phyloP scores from a whole-genome alignment of 2,113 vertebrate species.

The Acrocephalus kingi region DNA sequence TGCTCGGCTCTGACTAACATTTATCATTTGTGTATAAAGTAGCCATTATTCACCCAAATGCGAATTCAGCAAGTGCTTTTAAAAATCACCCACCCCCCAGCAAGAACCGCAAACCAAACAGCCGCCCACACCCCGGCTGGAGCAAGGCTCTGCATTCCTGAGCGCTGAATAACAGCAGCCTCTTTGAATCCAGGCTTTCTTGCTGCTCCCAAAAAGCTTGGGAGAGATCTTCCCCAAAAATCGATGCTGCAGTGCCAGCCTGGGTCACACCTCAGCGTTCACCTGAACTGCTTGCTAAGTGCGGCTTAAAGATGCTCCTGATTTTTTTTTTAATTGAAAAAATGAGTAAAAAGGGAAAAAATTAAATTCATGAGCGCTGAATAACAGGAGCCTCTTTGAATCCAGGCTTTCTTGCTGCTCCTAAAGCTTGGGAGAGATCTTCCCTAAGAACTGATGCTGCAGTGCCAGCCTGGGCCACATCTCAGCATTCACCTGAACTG shows the following conservation, averaged over 20 bases:
- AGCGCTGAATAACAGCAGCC: slow-evolving; percentile 66
- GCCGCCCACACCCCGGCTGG: slow-evolving; percentile 74
- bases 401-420: background rate
- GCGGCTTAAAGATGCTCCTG: background rate
- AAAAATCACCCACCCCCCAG: slow-evolving; percentile 70
- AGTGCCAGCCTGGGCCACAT: background rate
- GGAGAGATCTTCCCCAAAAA: background rate
- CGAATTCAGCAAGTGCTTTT: slow-evolving; percentile 72
- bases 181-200: background rate
- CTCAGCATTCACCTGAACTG: fast-evolving
- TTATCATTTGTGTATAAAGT: slow-evolving; percentile 71
- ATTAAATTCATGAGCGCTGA: slow-evolving; percentile 73
- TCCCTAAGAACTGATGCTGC: background rate
- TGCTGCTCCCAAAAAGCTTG: background rate
- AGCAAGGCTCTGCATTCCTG: slow-evolving; percentile 75
- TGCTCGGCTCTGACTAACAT: slow-evolving; percentile 63
- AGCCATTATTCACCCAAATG: slow-evolving; percentile 77
- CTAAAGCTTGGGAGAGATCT: background rate
- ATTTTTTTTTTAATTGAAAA: no score
- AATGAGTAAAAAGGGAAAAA: background rate
- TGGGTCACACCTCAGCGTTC: background rate
- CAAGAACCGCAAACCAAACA: slow-evolving; percentile 78
- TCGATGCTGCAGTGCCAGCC: background rate
- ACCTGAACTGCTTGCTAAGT: fast-evolving
- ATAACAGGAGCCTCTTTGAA: slow-evolving; percentile 38